Conservation (phyloP, 2,113 vertebrate genomes). For the Telmatochromis brichardi region DNA sequence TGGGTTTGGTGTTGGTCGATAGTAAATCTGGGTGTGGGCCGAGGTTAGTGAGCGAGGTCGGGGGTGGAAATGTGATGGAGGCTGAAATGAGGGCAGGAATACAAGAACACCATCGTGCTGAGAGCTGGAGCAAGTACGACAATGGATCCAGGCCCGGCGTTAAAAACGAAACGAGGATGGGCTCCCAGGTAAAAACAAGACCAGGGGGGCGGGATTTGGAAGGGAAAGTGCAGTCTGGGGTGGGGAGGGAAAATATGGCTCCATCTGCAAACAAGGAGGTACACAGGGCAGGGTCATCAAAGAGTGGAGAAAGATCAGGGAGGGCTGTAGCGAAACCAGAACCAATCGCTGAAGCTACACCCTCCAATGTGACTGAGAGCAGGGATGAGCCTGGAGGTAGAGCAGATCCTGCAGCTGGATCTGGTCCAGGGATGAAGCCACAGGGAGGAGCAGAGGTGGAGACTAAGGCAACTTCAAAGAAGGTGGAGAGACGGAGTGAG, state of each 20-base stretch:
- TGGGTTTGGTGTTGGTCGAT: conserved; percentile 32
- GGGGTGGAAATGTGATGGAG: conserved; percentile 17
- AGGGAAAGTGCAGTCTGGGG: conserved; percentile 48
- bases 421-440: neutral
- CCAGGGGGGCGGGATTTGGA: conserved; percentile 45
- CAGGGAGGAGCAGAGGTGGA: neutral
- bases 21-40: conserved; percentile 38
- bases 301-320: neutral
- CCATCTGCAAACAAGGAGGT: conserved; percentile 11
- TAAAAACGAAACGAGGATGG: conserved; percentile 47
- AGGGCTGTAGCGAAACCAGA: neutral
- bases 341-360: neutral
- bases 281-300: neutral
- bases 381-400: neutral
- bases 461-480: neutral
- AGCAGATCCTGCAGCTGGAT: neutral
- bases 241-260: conserved; percentile 13
- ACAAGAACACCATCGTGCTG: conserved; percentile 19
- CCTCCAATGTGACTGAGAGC: neutral
- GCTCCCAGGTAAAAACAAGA: conserved; percentile 50
- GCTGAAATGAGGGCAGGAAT: conserved; percentile 24
- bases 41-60: conserved; percentile 14
- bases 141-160: conserved; percentile 19
- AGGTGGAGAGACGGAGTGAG: neutral
- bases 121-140: conserved; percentile 44